phyloP scores from a whole-genome alignment of 2,797 vertebrate genomes.

The Phrynocephalus guinanensis region DNA sequence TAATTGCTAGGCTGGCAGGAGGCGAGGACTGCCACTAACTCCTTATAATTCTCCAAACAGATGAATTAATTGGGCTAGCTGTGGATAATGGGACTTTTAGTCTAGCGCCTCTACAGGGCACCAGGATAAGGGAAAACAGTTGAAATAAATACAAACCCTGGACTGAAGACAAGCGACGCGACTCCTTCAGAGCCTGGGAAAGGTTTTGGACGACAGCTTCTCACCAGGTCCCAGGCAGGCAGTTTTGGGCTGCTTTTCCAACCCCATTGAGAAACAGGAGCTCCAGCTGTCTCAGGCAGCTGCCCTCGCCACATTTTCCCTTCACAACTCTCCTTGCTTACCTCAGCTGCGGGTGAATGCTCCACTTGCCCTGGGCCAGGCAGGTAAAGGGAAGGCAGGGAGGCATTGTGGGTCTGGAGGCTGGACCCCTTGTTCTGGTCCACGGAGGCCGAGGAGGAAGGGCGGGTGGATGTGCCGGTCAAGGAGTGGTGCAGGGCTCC shows the following conservation, averaged over 20 bases:
- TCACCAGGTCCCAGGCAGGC: too few relatives aligned
- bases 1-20: too few relatives aligned
- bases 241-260: neutral
- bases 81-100: neutral
- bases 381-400: slow-evolving; percentile 88
- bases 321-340: neutral
- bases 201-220: too few relatives aligned
- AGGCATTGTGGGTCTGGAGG: slow-evolving; percentile 86
- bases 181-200: too few relatives aligned
- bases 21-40: neutral
- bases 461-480: slow-evolving; percentile 80
- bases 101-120: neutral
- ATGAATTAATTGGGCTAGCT: neutral
- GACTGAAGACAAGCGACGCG: neutral
- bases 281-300: neutral
- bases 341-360: slow-evolving; percentile 12
- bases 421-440: slow-evolving; percentile 85
- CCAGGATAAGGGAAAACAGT: neutral
- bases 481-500: slow-evolving; percentile 76
- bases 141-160: neutral
- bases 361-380: slow-evolving; percentile 54
- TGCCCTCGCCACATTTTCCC: too few relatives aligned
- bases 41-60: neutral
- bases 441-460: slow-evolving; percentile 88
- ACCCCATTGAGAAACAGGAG: neutral